Evolutionary conservation across 2,113 vertebrate species (phyloP), one percentile per base, ranked within the genome.

Genomic region (Poeciliopsis prolifica): DNA sequence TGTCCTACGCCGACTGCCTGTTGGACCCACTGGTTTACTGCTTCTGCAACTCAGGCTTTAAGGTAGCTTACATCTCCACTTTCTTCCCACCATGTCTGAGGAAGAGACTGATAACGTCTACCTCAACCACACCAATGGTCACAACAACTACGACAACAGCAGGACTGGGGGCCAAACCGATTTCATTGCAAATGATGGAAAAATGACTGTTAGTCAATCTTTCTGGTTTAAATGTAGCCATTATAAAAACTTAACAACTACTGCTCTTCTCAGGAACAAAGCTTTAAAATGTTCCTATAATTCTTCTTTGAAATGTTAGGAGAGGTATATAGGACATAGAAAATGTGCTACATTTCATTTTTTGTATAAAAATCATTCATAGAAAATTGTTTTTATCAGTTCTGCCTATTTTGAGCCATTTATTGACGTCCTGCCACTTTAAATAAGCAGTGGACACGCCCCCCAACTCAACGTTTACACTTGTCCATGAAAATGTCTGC

Each of bases 1-100:
- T 95, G 78, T 96, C 92, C 10, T 95, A 94, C 79, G 77, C 92
- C 42, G 95, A 96, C 86, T 95, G 95, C 67, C 76, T 95, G 76
- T 82, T 96, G 70, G 94, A 97, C 70, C 96, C 92, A 0, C 76
- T 94, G n/a, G 82, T 94, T 0, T 94, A 96, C 73, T 96, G 95
- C 61, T 94, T 97, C 75, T 95, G 94, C 48, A 95, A 92, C 60
- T 88, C 92, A 0, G 92, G 90, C 8, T 95, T 95, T 64, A 95
- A 94, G 80, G 73, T 87, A 0, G 74, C 84, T 15, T 92, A 92
- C 77, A 1, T 89, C 1, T 26, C 70, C 65, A 73, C 72, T 33
- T 91, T 91, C 81, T 92, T 77, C 22, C 90, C 91, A 0, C 0
- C 22, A 1, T 78, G 62, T 3, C 71, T 91, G 2, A 77, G 65